phyloP scores from a whole-genome alignment of 53 echinoderm and acorn worm genomes.

The Pentamera pediparva region DNA sequence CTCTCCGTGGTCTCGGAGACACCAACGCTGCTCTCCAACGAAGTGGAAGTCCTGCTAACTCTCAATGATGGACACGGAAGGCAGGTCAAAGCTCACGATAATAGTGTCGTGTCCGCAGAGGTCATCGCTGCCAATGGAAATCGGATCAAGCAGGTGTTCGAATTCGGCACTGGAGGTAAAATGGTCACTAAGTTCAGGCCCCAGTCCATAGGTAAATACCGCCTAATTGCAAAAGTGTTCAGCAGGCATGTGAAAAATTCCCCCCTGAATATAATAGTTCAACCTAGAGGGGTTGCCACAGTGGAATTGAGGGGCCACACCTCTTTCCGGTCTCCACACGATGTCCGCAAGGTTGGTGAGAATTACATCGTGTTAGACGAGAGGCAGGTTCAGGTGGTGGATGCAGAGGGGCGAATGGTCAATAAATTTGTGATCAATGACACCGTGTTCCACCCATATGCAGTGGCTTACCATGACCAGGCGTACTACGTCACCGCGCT shows the following conservation, averaged over 20 bases:
- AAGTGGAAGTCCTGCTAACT: constrained; percentile 10
- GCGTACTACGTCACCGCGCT: constrained; percentile 50
- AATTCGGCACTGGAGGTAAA: not conserved
- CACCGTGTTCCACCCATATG: constrained; percentile 42
- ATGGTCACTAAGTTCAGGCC: constrained; percentile 39
- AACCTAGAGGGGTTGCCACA: constrained; percentile 38
- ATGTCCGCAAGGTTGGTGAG: constrained; percentile 32
- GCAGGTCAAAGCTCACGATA: constrained; percentile 17
- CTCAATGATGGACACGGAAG: constrained; percentile 27
- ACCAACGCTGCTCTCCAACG: not conserved
- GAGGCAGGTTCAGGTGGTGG: constrained; percentile 29
- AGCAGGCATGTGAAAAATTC: constrained; percentile 43
- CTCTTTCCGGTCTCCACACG: constrained; percentile 19
- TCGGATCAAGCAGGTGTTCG: constrained; percentile 18
- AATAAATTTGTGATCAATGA: constrained; percentile 42
- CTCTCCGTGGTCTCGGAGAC: not conserved
- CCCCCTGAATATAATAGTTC: constrained; percentile 41
- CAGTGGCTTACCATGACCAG: constrained; percentile 41
- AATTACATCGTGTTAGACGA: constrained; percentile 31
- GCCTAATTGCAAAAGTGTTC: constrained; percentile 24
- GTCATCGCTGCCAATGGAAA: constrained; percentile 11
- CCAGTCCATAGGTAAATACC: constrained; percentile 49
- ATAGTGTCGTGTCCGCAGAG: constrained; percentile 12
- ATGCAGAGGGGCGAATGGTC: constrained; percentile 36
- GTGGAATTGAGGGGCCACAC: constrained; percentile 21